Base-by-base conservation (phyloP, 1,140 invertebrate genomes). In the Drosophila ironensis region DNA sequence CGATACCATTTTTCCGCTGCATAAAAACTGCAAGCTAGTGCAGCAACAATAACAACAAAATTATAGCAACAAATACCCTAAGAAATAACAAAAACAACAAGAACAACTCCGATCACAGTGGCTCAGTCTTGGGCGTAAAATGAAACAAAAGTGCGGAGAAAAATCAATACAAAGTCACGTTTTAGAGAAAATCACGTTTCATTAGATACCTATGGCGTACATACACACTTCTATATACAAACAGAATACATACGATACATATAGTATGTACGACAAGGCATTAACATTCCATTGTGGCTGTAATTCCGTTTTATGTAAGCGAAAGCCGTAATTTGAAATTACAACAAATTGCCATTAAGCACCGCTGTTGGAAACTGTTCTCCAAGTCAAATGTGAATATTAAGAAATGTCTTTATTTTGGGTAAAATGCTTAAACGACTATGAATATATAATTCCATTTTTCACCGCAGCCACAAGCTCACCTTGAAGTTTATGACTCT, bases 151-250 rank as follows among this genome's bases (percentile, higher is more conserved):
- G 67, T 81, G 81, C 38, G 71, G 35, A 72, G 72, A 84, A 86
- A 89, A 89, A 89, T 89, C 87, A 89, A 89, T 89, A 89, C 76
- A 89, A 89, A 89, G 87, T 89, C 87, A 89, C 87, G 87, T 89
- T 89, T 89, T 75, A 66, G 41, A 66, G 82, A 87, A 87, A 87
- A 82, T 87, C 82, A 87, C 82, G 82, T 87, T 82, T 74, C 82
- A 87, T 87, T 86, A 86, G 80, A 86, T 86, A 86, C 80, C 80
- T 86, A 75, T 54, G 63, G 27, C n/a, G 47, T 56, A 46, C 35
- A 42, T 45, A 64, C 56, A 63, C 22, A 27, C 40, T n/a, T n/a
- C n/a, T n/a, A n/a, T n/a, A n/a, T n/a, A 11, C 14, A 4, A 5
- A 33, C 30, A 7, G 1, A 27, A 46, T 9, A 45, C 53, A 44